phyloP scores from a whole-genome alignment of 2,113 vertebrate species.

The Xiphorhynchus elegans region DNA sequence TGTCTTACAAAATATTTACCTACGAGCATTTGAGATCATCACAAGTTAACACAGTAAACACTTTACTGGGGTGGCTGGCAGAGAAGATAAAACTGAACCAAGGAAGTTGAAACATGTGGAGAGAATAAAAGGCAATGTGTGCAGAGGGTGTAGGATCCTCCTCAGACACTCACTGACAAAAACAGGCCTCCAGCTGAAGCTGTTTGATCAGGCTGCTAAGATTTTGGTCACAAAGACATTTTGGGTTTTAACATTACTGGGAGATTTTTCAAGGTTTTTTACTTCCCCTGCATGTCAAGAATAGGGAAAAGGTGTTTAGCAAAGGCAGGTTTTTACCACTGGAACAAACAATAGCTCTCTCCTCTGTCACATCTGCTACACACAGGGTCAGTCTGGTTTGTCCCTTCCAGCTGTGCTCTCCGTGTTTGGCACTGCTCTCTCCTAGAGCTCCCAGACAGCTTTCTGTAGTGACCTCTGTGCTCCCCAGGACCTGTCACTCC shows the following conservation, averaged over 20 bases:
- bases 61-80: not conserved
- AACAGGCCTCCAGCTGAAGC: not conserved
- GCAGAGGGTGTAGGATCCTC: not conserved
- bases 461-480: not conserved
- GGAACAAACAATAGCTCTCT: conserved; percentile 38
- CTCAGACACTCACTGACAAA: not conserved
- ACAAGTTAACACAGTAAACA: conserved; percentile 7
- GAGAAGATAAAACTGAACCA: not conserved
- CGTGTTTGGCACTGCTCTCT: not conserved
- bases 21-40: not conserved
- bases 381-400: not conserved
- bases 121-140: not conserved
- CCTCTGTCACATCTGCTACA: not conserved
- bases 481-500: not conserved
- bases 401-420: not conserved
- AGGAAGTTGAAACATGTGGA: not conserved
- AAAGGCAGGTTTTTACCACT: conserved; percentile 22
- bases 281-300: not conserved
- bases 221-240: not conserved
- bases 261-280: conserved; percentile 55
- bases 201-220: not conserved
- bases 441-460: not conserved
- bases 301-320: conserved; percentile 7
- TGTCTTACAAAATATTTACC: not conserved
- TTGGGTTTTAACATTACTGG: not conserved